Percentiles rank a stretch among this genome's conserved stretches.
These are phyloP conservation scores for Lemur catta DNA, from an alignment of 2,797 vertebrate genomes.

Conservation along the genomic window DNA sequence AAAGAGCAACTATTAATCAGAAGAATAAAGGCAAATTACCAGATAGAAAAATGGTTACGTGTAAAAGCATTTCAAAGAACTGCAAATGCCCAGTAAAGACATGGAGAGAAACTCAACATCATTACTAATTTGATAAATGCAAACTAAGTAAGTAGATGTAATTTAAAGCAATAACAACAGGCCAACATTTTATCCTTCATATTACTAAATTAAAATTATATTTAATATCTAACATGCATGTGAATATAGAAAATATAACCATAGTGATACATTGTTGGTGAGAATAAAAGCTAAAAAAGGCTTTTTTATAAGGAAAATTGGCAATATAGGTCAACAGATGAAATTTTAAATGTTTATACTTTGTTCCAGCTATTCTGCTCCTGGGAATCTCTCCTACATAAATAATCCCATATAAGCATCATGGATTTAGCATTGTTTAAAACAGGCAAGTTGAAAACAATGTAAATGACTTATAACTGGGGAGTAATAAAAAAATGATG, in stretches of 20 bases:
- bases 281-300: not conserved
- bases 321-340: not conserved
- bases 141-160: not conserved
- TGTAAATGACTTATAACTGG: not conserved
- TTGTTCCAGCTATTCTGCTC: not conserved
- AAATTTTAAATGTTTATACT: not conserved
- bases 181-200: not conserved
- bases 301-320: not conserved
- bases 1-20: not conserved
- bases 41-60: not conserved
- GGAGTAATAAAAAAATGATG: not conserved
- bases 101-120: not conserved
- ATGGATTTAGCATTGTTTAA: constrained; percentile 10
- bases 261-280: not conserved
- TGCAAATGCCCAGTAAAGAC: not conserved
- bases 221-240: not conserved
- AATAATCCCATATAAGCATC: not conserved
- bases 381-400: not conserved
- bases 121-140: not conserved
- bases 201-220: not conserved
- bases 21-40: not conserved
- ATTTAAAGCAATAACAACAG: not conserved
- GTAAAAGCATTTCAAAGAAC: not conserved
- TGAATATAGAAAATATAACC: not conserved
- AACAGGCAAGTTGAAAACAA: not conserved